phyloP scores from a whole-genome alignment of 2,113 vertebrate genomes.

The Aix galericulata region DNA sequence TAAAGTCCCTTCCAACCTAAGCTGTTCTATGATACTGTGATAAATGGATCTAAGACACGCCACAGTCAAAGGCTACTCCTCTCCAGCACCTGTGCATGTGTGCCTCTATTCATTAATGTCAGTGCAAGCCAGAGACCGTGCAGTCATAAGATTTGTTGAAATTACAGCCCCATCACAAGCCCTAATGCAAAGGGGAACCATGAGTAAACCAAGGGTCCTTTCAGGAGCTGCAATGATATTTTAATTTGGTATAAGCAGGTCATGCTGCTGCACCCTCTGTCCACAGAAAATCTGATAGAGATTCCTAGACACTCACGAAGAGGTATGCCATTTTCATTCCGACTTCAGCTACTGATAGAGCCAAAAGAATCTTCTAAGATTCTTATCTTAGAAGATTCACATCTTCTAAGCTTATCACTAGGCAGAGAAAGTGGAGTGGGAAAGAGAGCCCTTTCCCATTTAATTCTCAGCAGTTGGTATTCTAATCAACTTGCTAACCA shows the following conservation, averaged over 20 bases:
- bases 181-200: background rate
- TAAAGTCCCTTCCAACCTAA: too few species aligned
- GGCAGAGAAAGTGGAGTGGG: background rate
- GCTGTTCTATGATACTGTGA: too few species aligned
- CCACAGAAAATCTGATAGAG: background rate
- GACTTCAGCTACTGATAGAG: background rate
- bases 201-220: rapidly evolving
- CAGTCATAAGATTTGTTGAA: background rate
- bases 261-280: background rate
- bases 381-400: background rate
- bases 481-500: background rate
- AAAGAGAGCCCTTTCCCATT: background rate
- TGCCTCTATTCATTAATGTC: background rate
- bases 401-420: background rate
- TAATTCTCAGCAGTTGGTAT: background rate
- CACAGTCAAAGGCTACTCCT: background rate
- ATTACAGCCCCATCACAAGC: background rate
- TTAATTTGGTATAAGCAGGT: background rate
- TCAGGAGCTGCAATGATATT: background rate
- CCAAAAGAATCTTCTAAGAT: background rate
- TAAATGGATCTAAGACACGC: background rate
- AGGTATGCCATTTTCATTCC: background rate
- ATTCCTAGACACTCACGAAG: background rate
- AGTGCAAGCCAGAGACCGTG: background rate
- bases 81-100: background rate